phyloP scores from a whole-genome alignment of 2,113 vertebrate genomes.

The Dicrurus megarhynchus region DNA sequence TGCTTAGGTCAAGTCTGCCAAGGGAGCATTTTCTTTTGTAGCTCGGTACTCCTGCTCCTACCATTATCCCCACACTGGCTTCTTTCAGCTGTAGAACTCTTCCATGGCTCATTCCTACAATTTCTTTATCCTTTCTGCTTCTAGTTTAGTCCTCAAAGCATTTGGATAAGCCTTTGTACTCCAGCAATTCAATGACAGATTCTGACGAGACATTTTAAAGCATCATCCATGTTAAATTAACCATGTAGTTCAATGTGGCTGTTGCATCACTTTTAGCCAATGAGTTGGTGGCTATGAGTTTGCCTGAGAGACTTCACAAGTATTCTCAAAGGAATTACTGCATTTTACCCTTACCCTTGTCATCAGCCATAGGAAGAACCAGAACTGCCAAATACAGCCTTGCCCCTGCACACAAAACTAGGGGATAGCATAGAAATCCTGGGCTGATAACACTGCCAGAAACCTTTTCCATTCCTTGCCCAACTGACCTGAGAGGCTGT shows the following conservation, averaged over 20 bases:
- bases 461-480: background rate
- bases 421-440: background rate
- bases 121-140: background rate
- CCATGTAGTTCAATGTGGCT: background rate
- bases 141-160: background rate
- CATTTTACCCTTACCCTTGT: background rate
- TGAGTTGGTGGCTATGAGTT: background rate
- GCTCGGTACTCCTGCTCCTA: background rate
- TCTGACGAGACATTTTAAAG: background rate
- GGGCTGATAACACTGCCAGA: background rate
- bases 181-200: background rate
- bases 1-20: background rate
- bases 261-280: background rate
- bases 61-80: background rate
- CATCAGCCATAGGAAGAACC: background rate
- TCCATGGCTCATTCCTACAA: background rate
- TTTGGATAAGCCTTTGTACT: background rate
- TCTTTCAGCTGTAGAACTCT: background rate
- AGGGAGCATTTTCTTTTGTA: background rate
- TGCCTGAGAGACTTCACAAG: background rate
- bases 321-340: background rate
- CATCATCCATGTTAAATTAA: background rate
- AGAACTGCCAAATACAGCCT: background rate
- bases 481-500: background rate
- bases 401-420: background rate